Conservation (phyloP, 2,888 invertebrate genomes). For the Polyommatus iphigenia region DNA sequence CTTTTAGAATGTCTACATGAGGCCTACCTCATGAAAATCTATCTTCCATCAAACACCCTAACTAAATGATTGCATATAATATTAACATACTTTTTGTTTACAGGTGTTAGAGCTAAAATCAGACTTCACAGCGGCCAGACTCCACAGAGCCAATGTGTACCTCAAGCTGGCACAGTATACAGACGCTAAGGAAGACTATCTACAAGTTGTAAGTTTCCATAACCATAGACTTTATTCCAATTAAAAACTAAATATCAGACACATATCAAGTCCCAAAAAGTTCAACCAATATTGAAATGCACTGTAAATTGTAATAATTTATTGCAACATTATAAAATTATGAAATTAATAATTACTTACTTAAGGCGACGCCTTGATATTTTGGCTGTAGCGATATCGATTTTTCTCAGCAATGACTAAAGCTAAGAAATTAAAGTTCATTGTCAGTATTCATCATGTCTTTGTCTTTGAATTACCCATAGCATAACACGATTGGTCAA, state of each 20-base stretch:
- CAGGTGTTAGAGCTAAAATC: conserved; percentile 94
- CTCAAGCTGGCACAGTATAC: conserved; percentile 93
- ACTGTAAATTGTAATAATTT: neutral
- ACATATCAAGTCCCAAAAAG: no score
- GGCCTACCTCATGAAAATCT: neutral
- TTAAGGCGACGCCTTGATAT: neutral
- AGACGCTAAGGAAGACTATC: conserved; percentile 90
- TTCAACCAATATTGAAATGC: no score
- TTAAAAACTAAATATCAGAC: no score
- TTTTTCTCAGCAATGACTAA: no score
- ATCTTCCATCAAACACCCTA: neutral
- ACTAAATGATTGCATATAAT: neutral
- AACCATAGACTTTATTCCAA: no score
- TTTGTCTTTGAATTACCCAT: no score
- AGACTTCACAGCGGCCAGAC: conserved; percentile 93
- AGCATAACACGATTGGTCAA: no score
- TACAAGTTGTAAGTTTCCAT: conserved; percentile 87
- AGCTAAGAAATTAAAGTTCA: no score
- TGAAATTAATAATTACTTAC: neutral
- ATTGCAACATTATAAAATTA: neutral
- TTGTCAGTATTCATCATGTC: no score
- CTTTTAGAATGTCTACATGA: no score
- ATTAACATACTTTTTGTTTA: neutral
- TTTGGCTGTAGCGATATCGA: no score
- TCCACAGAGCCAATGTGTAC: conserved; percentile 92